Conservation (phyloP, 2,888 invertebrate species). For the Coenonympha arcania region DNA sequence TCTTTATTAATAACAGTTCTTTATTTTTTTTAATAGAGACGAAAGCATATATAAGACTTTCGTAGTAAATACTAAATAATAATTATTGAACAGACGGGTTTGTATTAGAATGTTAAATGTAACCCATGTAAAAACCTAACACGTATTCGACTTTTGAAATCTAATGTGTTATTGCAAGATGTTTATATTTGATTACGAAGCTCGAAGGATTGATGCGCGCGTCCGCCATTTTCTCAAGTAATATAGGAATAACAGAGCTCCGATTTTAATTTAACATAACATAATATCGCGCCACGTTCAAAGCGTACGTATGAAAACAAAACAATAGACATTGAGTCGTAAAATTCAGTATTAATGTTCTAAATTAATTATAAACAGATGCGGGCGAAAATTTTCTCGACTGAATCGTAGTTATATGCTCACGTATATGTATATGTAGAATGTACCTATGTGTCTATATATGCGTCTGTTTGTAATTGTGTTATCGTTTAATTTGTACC, state of each 20-base stretch:
- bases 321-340: conserved; percentile 42
- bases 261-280: conserved; percentile 47
- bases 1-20: too few relatives aligned
- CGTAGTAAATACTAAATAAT: too few relatives aligned
- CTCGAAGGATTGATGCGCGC: conserved; percentile 18
- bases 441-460: too few relatives aligned
- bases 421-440: conserved; percentile 24
- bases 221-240: conserved; percentile 34
- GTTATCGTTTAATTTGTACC: conserved; percentile 45
- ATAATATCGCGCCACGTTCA: conserved; percentile 31
- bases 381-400: conserved; percentile 40
- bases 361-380: conserved; percentile 55
- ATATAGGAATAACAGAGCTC: conserved; percentile 36
- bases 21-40: too few relatives aligned
- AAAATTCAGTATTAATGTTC: conserved; percentile 42
- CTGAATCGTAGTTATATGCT: conserved; percentile 8
- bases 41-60: too few relatives aligned
- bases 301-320: conserved; percentile 39
- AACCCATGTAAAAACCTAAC: not conserved
- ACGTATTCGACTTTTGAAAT: conserved; percentile 8
- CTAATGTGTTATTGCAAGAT: conserved; percentile 17
- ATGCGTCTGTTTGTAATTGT: conserved; percentile 44
- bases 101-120: too few relatives aligned
- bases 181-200: conserved; percentile 23
- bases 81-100: too few relatives aligned